Evolutionary conservation across 2,888 invertebrate genomes (phyloP).

Genomic region (Aproaerema taeniolella): DNA sequence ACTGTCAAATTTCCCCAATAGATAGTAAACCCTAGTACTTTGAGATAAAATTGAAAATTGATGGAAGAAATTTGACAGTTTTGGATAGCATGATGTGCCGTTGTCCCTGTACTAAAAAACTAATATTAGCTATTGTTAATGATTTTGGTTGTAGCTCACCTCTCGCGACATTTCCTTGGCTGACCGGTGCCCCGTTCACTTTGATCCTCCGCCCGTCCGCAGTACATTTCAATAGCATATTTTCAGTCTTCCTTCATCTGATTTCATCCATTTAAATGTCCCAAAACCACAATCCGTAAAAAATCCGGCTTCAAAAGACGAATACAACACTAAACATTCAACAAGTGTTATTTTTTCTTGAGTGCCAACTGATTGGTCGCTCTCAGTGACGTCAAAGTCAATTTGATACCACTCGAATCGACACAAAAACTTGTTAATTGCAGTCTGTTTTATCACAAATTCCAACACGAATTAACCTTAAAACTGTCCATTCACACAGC

Average conservation of each 20-base stretch:
- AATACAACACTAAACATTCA: slow-evolving; percentile 37
- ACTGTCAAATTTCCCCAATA: too few species aligned
- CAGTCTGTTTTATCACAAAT: slow-evolving; percentile 14
- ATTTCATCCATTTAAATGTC: slow-evolving; percentile 41
- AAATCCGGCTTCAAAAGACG: slow-evolving; percentile 29
- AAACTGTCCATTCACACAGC: slow-evolving; percentile 36
- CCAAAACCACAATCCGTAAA: slow-evolving; percentile 28
- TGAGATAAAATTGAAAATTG: too few species aligned
- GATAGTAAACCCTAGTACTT: too few species aligned
- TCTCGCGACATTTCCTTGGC: slow-evolving; percentile 66
- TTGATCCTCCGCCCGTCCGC: slow-evolving; percentile 71
- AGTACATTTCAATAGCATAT: slow-evolving; percentile 72
- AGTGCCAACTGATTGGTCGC: slow-evolving; percentile 60
- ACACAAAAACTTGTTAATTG: slow-evolving; percentile 34
- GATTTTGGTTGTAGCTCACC: slow-evolving; percentile 38
- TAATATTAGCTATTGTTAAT: background rate
- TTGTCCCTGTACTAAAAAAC: background rate
- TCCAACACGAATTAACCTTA: slow-evolving; percentile 22
- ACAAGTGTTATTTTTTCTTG: slow-evolving; percentile 33
- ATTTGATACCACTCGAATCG: slow-evolving; percentile 56
- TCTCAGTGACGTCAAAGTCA: slow-evolving; percentile 67
- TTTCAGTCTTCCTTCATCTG: slow-evolving; percentile 50
- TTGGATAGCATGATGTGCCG: too few species aligned
- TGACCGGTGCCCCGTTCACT: slow-evolving; percentile 61
- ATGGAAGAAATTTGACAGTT: too few species aligned